Base-by-base conservation (phyloP, 2,797 vertebrate genomes). In the Calcarius lapponicus region DNA sequence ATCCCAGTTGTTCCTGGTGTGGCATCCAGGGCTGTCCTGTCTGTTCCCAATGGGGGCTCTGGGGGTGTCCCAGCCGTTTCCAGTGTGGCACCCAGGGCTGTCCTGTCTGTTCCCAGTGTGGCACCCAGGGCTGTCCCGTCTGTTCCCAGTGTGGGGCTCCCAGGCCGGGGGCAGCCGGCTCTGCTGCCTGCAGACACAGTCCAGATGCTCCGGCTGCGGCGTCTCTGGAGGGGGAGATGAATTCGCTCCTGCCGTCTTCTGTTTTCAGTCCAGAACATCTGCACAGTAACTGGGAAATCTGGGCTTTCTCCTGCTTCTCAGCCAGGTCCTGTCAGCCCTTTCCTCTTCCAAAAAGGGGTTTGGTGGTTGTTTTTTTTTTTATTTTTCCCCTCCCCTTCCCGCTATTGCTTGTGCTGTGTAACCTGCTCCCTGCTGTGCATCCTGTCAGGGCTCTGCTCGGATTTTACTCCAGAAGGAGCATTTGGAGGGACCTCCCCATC, bases 251-350 rank as follows among this genome's bases (percentile, higher is more conserved):
- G 78, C 93, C 42, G 91, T 95, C 94, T 93, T 93, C 92, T 97
- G 88, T 89, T 92, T 95, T 47, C 87, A 54, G 80, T 88, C 96
- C 95, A 95, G 95, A 95, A 97, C 97, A 97, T 96, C 97, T 98
- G 97, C 96, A 92, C 93, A 83, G 96, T 93, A 92, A 97, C 58
- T 82, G 58, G 93, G 95, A 93, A 92, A 88, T 79, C 94, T 96
- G 95, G 96, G 83, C 92, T 95, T 94, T 93, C 89, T 96, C 93
- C 94, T 72, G 90, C 90, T 87, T 96, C 92, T 87, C 95, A 20
- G 96, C 96, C 92, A 83, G 92, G 93, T 94, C 83, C 61, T 95
- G 93, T 96, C 94, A 94, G 80, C 48, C 75, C 76, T 95, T 96
- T 95, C 96, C 95, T 94, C 76, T 92, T 91, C 94, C 93, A 93